Percentiles rank a stretch among this genome's conserved stretches.
These are phyloP conservation scores for Nymphalis polychloros DNA, from an alignment of 2,888 invertebrate genomes.

Conservation along the genomic window DNA sequence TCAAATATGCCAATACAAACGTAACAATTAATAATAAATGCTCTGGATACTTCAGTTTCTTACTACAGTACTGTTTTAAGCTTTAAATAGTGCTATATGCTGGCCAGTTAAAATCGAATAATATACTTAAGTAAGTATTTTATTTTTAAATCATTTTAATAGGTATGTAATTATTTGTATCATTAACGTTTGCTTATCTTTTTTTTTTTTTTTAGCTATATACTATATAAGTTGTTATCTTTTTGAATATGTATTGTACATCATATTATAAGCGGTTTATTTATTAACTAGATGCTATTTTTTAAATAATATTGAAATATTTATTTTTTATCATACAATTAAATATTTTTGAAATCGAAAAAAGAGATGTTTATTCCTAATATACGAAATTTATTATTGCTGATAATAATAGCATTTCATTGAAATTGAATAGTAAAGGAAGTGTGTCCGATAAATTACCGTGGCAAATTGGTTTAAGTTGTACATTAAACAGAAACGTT, in stretches of 20 bases:
- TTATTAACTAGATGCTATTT: no score
- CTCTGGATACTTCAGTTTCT: neutral
- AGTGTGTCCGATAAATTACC: constrained; percentile 5
- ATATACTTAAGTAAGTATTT: neutral
- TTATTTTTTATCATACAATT: no score
- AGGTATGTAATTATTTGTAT: no score
- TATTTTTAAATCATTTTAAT: no score
- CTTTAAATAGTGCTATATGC: neutral
- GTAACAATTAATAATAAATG: neutral
- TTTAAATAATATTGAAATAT: no score
- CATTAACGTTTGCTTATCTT: no score
- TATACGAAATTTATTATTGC: neutral
- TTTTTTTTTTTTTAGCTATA: no score
- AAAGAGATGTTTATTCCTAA: neutral
- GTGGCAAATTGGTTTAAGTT: constrained; percentile 6
- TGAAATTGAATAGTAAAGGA: neutral
- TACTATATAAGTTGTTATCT: no score
- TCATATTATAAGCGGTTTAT: no score
- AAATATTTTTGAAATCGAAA: neutral
- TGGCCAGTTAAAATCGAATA: neutral
- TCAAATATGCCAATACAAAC: constrained; percentile 5
- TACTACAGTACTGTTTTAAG: neutral
- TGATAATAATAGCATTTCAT: neutral
- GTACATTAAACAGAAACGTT: neutral
- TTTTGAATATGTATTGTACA: no score